Evolutionary conservation across 2,888 invertebrate genomes (phyloP).

Genomic region (Drosophila histrio): DNA sequence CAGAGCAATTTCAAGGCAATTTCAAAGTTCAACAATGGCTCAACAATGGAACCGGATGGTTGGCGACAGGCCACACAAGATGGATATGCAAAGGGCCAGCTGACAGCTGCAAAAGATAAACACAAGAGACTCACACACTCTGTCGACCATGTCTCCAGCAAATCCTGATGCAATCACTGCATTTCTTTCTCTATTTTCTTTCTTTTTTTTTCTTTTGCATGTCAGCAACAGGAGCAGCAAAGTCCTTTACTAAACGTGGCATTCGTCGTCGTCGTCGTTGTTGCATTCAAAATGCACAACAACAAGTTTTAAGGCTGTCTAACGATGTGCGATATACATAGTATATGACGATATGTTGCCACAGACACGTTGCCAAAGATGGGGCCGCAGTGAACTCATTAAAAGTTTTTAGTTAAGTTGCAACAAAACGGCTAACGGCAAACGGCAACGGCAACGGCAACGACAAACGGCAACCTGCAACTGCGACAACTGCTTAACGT

Average conservation of each 20-base stretch:
- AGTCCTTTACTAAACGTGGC: slow-evolving; percentile 39
- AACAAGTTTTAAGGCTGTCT: slow-evolving; percentile 61
- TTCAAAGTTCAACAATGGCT: slow-evolving; percentile 74
- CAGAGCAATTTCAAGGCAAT: slow-evolving; percentile 77
- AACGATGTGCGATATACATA: slow-evolving; percentile 52
- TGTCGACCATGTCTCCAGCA: background rate
- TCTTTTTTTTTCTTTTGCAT: slow-evolving; percentile 26
- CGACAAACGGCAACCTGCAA: slow-evolving; percentile 18
- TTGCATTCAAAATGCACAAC: slow-evolving; percentile 61
- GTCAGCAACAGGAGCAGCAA: slow-evolving; percentile 47
- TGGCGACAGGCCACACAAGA: slow-evolving; percentile 37
- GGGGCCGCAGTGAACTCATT: slow-evolving; percentile 72
- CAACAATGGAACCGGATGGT: slow-evolving; percentile 40
- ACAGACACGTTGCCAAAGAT: slow-evolving; percentile 18
- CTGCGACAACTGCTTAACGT: slow-evolving; percentile 47
- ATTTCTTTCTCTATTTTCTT: slow-evolving; percentile 7
- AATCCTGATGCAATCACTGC: slow-evolving; percentile 38
- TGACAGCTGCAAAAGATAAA: slow-evolving; percentile 71
- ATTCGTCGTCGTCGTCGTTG: too few relatives aligned
- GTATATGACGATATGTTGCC: slow-evolving; percentile 24
- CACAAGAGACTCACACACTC: slow-evolving; percentile 35
- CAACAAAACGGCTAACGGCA: slow-evolving; percentile 53
- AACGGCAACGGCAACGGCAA: slow-evolving; percentile 9
- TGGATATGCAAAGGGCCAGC: slow-evolving; percentile 52
- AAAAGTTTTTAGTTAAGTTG: slow-evolving; percentile 65